phyloP scores from a whole-genome alignment of 92 coral and sea anemone species.

The Actinernus sp. region DNA sequence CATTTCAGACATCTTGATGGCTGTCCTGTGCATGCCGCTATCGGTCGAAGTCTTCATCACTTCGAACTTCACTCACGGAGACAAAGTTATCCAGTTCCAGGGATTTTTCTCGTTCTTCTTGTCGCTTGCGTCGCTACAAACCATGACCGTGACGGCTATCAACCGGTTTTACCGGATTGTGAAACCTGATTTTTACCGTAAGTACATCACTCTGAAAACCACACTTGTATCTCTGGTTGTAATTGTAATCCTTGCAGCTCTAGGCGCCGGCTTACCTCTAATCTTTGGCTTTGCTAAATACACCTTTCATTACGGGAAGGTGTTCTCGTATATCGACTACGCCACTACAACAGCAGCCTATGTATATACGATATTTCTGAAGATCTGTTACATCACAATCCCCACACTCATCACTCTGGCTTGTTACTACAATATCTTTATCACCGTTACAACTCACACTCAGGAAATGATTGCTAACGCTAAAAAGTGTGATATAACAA shows the following conservation, averaged over 20 bases:
- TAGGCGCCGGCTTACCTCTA: slow-evolving; percentile 19
- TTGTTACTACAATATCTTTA: slow-evolving; percentile 43
- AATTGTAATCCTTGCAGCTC: slow-evolving; percentile 12
- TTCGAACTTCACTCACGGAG: slow-evolving; percentile 8
- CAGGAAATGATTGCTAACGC: background rate
- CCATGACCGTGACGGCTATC: slow-evolving; percentile 52
- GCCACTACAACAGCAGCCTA: slow-evolving; percentile 12
- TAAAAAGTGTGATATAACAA: no score
- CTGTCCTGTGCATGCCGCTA: slow-evolving; percentile 29
- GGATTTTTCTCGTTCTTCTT: slow-evolving; percentile 43
- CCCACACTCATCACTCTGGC: slow-evolving; percentile 27
- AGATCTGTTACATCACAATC: slow-evolving; percentile 36
- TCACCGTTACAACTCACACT: slow-evolving; percentile 12
- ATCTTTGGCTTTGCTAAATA: slow-evolving; percentile 18
- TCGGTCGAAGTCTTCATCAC: slow-evolving; percentile 24
- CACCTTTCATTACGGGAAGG: slow-evolving; percentile 45
- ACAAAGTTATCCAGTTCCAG: slow-evolving; percentile 28
- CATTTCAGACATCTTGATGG: slow-evolving; percentile 50
- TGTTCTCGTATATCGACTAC: slow-evolving; percentile 35
- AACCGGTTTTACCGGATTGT: slow-evolving; percentile 49
- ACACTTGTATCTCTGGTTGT: slow-evolving; percentile 3
- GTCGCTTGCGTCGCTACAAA: slow-evolving; percentile 49
- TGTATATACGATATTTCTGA: slow-evolving; percentile 22
- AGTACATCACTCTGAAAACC: slow-evolving; percentile 6
- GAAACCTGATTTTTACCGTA: slow-evolving; percentile 31